A percentile compares a stretch with the other conserved stretches of the same genome.
Conservation (phyloP, 2,888 invertebrate genomes). For the Exephanes ischioxanthus region DNA sequence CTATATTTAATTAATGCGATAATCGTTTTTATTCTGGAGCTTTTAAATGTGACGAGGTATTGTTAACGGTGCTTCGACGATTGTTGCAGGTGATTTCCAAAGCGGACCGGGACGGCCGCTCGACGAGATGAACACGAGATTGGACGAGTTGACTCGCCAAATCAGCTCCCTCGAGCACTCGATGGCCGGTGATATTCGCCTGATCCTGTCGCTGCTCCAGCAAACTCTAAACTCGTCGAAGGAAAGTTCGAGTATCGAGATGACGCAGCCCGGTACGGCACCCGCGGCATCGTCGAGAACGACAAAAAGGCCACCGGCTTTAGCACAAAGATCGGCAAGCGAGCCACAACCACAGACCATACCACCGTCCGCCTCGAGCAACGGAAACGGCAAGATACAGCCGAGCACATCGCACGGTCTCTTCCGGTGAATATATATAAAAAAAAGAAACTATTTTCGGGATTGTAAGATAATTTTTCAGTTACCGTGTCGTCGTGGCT, state of each 20-base stretch:
- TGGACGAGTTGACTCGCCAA: conserved; percentile 90
- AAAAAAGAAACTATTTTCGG: background rate
- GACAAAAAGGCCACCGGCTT: conserved; percentile 82
- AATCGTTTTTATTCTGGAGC: background rate
- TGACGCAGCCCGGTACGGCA: conserved; percentile 88
- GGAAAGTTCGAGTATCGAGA: conserved; percentile 82
- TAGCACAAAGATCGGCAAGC: conserved; percentile 88
- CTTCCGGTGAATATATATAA: conserved; percentile 78
- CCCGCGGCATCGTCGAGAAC: conserved; percentile 87
- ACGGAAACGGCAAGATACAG: conserved; percentile 84
- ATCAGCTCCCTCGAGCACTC: conserved; percentile 91
- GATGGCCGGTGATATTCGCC: conserved; percentile 90
- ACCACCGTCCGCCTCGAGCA: conserved; percentile 83
- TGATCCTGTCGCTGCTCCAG: conserved; percentile 89
- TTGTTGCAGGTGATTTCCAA: conserved; percentile 80
- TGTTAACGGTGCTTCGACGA: background rate
- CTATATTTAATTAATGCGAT: too few species aligned
- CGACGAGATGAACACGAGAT: conserved; percentile 88
- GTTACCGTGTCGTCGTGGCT: background rate
- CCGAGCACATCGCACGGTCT: conserved; percentile 82
- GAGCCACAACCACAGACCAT: conserved; percentile 88
- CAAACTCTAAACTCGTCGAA: conserved; percentile 84
- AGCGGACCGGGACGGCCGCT: conserved; percentile 85
- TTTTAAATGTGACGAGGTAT: background rate
- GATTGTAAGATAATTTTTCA: conserved; percentile 26